Evolutionary conservation across 2,113 vertebrate genomes (phyloP), one percentile per base, ranked within the genome.

Genomic region (Nothocercus julius): DNA sequence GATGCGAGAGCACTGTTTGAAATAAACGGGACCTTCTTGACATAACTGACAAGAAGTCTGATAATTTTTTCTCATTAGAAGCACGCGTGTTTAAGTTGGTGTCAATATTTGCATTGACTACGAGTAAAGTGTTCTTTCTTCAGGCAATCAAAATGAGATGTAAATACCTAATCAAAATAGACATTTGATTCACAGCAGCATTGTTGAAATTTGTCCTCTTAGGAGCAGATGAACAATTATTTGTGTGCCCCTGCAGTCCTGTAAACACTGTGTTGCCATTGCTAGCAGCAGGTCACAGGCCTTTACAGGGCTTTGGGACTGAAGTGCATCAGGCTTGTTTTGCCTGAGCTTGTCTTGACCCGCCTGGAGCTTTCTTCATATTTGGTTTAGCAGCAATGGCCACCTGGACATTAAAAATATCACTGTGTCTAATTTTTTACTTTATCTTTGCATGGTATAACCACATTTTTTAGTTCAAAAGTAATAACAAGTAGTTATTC

Each of bases 21-120:
- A 85, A 64, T 61, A 84, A 93, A 72, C 4, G 73, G 8, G 68
- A 89, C 18, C 74, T 73, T 70, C 17, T 18, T 87, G 54, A 91
- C 42, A 63, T 9, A 67, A 27, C 13, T 92, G 49, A 62, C 40
- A 87, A 24, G 73, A 77, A 64, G 14, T 36, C 69, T 70, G 73
- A 59, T 38, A 27, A 42, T 72, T 59, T 85, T 79, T 84, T 87
- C 83, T 87, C 15, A 81, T 49, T 74, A 68, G 78, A 90, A 92
- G 67, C 3, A 0, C 25, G 5, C 19, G 42, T 27, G 34, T 82
- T 90, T 87, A 44, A 61, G 21, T 83, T 34, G 5, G 8, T 80
- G 34, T 68, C 45, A 91, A 45, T 81, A 77, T 34, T 61, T 75
- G n/a, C 32, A 40, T 28, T 68, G n/a, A 40, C 40, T 63, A 44